Evolutionary conservation across 2,113 vertebrate genomes (phyloP).

Genomic region (Muntiacus muntjak): DNA sequence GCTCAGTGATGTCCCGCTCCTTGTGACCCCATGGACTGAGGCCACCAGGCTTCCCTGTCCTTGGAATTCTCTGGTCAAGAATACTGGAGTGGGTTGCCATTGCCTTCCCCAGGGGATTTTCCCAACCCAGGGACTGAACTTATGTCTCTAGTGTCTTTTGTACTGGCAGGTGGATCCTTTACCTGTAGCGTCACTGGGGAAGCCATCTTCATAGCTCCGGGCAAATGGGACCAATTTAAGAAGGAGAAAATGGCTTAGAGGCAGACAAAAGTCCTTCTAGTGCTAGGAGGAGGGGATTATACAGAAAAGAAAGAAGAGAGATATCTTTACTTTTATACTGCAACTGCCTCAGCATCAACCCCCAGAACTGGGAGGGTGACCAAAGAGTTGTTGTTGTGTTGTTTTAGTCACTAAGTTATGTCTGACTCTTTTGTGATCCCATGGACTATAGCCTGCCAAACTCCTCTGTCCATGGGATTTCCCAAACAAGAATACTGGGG

Average conservation of each 20-base stretch:
- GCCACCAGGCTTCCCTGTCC: neutral
- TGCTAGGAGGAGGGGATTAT: neutral
- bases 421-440: no score
- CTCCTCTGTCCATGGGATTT: no score
- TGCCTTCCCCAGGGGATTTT: neutral
- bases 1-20: neutral
- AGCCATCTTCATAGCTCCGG: no score
- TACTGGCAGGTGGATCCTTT: neutral
- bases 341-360: neutral
- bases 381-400: neutral
- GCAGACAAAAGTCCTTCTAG: neutral
- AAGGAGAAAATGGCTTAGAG: neutral
- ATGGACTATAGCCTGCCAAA: no score
- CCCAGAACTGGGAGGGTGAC: neutral
- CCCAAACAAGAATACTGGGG: neutral
- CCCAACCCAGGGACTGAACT: neutral
- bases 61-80: neutral
- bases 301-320: neutral
- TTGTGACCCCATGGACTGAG: neutral
- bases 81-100: neutral
- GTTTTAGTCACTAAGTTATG: neutral
- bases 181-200: neutral
- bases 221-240: neutral
- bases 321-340: neutral
- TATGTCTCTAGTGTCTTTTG: neutral